Base-by-base conservation (phyloP, 2,797 vertebrate genomes). In the Sternarchorhynchus goeldii region DNA sequence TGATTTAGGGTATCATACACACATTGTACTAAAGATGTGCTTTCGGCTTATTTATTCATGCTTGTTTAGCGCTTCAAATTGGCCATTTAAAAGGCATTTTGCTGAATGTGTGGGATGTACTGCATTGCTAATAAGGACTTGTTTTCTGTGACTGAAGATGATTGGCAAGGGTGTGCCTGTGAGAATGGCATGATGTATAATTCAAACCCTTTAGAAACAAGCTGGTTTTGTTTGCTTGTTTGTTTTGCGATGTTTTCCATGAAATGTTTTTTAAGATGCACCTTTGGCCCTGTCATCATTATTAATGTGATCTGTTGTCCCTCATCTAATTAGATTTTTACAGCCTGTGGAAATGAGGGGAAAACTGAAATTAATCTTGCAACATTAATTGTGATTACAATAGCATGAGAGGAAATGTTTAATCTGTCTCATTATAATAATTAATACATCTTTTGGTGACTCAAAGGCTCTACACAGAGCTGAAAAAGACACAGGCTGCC, bases 401-500 rank as follows among this genome's bases (percentile, higher is more conserved):
- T 55, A 20, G 10, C 45, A 50, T 50, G 45, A 50, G 7, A 50
- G 53, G 5, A 17, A 53, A 65, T 18, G 14, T 58, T 60, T 57
- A 17, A 73, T 55, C 18, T 50, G 18, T 34, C 20, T 55, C 2
- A 12, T 65, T 58, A 70, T 75, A n/a, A 41, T 73, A 2, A 50
- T 73, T 8, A 64, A 68, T 29, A 8, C 59, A 31, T 60, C 34
- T 79, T 31, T 77, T 70, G 69, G 76, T 73, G 59, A 56, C 75
- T 73, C 21, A 36, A 83, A 95, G 94, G 77, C 91, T 95, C 78
- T 79, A 45, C 32, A 82, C 83, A 56, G 91, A 95, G 12, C 78
- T 91, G 3, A 74, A 90, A 18, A 85, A 72, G 0, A 86, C 89
- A 3, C 91, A 87, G 75, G 75, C 84, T 4, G 80, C 83, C 82